Evolutionary conservation across 2,888 invertebrate genomes (phyloP), one percentile per base, ranked within the genome.

Genomic region (Acrocyrtus sp.): DNA sequence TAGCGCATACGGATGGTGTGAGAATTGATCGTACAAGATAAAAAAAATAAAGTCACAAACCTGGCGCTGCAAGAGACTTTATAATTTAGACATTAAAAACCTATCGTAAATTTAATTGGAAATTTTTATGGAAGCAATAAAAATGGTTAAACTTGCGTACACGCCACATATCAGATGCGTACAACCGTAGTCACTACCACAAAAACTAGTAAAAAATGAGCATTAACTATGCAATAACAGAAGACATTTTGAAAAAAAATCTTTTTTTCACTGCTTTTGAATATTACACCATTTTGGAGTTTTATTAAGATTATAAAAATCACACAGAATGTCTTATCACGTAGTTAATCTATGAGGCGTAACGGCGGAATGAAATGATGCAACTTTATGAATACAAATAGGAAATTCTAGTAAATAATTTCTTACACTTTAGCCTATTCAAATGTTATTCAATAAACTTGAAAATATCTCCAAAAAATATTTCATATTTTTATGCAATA

Each of bases 11-110:
- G n/a, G n/a, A n/a, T n/a, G n/a, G n/a, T 26, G 65, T 63, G 70
- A 58, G 70, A 70, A 70, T 72, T 65, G 72, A 72, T 72, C 65
- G 63, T 26, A 65, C 45, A 57, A 65, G 72, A 72, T 72, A 72
- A 72, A 72, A 58, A 72, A 41, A 39, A 70, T 19, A 27, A 17
- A 17, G 21, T 21, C 50, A n/a, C 34, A 34, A 34, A 21, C 2
- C 50, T 26, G 22, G 45, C 60, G 47, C 58, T 51, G 47, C 58
- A 39, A 57, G 65, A 65, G 51, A 72, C 47, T 66, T 75, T 60
- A 72, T 72, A 75, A 75, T 75, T 75, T 75, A 75, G 75, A 75
- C 75, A 75, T 72, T 75, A 75, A 75, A n/a, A 75, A 68, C 60
- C 34, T 72, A 75, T 72, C 72, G 68, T 75, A 75, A 75, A 75